Conservation (phyloP, 2,797 vertebrate species). For the Pangasius mekongensis region DNA sequence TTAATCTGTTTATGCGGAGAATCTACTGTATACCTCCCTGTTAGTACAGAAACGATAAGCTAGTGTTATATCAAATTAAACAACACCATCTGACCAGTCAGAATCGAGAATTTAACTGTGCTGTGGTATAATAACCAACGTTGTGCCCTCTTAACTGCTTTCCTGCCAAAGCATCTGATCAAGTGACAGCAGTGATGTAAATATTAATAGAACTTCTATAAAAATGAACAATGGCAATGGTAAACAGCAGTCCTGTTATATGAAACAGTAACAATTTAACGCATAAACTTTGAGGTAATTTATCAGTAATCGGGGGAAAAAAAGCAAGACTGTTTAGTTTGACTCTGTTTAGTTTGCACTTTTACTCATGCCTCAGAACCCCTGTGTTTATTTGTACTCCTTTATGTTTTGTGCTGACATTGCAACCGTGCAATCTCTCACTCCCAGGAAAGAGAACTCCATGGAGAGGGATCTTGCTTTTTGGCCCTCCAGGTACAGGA, state of each 20-base stretch:
- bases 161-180: background rate
- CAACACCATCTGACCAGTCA: background rate
- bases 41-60: background rate
- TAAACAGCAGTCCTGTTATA: background rate
- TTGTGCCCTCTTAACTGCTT: background rate
- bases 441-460: constrained; percentile 89
- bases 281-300: background rate
- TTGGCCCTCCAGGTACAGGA: constrained; percentile 92
- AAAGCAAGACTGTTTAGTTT: background rate
- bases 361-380: background rate
- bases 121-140: no score
- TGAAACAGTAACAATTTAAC: background rate
- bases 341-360: background rate
- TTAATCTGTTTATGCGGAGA: no score
- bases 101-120: background rate
- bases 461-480: constrained; percentile 94
- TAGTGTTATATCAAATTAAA: background rate
- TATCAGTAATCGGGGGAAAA: background rate
- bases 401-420: background rate
- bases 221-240: background rate
- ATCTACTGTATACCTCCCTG: no score
- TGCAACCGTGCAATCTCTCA: background rate
- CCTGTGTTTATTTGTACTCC: background rate
- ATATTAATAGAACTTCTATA: background rate
- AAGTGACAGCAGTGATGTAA: background rate